Base-by-base conservation (phyloP, 2,888 invertebrate genomes). In the Pseudoips prasinana region DNA sequence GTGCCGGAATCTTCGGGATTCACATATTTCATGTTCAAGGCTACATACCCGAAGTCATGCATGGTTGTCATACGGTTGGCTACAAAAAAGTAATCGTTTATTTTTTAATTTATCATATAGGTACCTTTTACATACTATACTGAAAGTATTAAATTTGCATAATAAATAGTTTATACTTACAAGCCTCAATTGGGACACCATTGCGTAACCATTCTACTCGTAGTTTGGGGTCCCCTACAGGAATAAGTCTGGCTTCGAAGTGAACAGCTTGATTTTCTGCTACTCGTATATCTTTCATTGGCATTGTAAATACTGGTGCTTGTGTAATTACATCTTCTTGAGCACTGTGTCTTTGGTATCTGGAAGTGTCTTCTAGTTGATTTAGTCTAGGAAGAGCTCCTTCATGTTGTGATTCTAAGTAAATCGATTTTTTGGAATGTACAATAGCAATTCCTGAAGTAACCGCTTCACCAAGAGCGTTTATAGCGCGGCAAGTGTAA, bases 21-120 rank as follows among this genome's bases (percentile, higher is more conserved):
- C 0, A 96, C 96, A 62, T 96, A 96, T 73, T 96, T 96, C 95
- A 97, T 95, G 63, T 97, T 97, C 8, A 97, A 89, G 22, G 98
- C 97, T 11, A 98, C 98, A 74, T 98, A 98, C 28, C 99, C 99
- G 74, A 99, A 98, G 76, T 99, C 99, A 72, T 98, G 97, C 94
- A 98, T 96, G 6, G 98, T 97, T 24, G 96, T 95, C 17, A 95
- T 90, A 40, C 96, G 95, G 71, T 96, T 96, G n/a, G 96, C 94
- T 94, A 50, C 36, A 76, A 77, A 27, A 35, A 23, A 33, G 43
- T 25, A 25, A 26, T 9, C n/a, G n/a, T n/a, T n/a, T n/a, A n/a
- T n/a, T n/a, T n/a, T n/a, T n/a, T n/a, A n/a, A n/a, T n/a, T n/a
- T n/a, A n/a, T n/a, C n/a, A n/a, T n/a, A n/a, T n/a, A n/a, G n/a